Base-by-base conservation (phyloP, 2,888 invertebrate genomes). In the Cerastis leucographa region DNA sequence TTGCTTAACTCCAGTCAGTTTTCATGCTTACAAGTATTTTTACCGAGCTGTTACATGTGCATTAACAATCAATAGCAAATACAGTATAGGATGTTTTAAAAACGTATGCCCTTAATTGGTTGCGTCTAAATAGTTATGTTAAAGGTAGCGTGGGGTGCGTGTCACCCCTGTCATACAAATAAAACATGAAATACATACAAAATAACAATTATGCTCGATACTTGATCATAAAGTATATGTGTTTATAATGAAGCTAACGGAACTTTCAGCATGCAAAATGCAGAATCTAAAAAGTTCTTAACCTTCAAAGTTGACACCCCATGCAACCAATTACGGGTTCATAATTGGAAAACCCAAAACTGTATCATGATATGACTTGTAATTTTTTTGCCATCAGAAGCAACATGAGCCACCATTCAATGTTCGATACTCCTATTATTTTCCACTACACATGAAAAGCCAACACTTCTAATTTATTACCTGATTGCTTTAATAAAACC, bases 401-500 rank as follows among this genome's bases (percentile, higher is more conserved):
- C 51, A 65, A 22, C 12, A 44, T 54, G 35, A 71, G 29, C 22
- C 3, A n/a, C 22, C 6, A 79, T 35, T 42, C 14, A 7, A 14
- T 56, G 29, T 25, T 49, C 2, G n/a, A 56, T 70, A n/a, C n/a
- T 49, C 64, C 11, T 46, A 76, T 46, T 42, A 80, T 51, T 65
- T 77, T 54, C 61, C 46, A 62, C 49, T 70, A 49, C 22, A 62
- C n/a, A 14, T 44, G 35, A 42, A 80, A 56, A 65, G 49, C 71
- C 42, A 29, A 51, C 56, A 75, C 75, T 71, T 66, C n/a, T 62
- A 73, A 73, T 85, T 68, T 81, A 74, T 67, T 85, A 74, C 72
- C 71, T 67, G 42, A 82, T 85, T 35, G 70, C 69, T 85, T 71
- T 83, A 70, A 78, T 72, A 74, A 75, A 74, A 71, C 74, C 78